Conservation (phyloP, 2,888 invertebrate species). For the Watsonalla binaria region DNA sequence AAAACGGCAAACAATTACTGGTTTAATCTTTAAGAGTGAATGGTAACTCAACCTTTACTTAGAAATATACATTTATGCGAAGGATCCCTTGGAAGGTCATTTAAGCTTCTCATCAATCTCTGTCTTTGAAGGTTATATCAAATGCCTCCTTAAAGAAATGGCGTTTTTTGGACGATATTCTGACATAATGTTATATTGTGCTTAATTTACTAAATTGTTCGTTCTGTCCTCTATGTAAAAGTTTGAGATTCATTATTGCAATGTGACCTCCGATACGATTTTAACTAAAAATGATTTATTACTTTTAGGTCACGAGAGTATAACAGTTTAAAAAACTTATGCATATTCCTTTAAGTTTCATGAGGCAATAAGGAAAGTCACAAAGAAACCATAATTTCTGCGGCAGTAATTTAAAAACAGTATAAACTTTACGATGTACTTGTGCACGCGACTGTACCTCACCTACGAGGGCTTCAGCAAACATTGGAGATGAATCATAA, state of each 20-base stretch:
- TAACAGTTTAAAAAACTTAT: too few relatives aligned
- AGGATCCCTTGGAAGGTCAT: neutral
- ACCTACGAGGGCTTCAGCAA: constrained; percentile 48
- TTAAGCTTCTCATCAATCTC: constrained; percentile 1
- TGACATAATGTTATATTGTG: too few relatives aligned
- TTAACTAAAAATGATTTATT: too few relatives aligned
- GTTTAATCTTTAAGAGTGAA: neutral
- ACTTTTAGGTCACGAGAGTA: neutral
- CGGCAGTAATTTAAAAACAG: constrained; percentile 18
- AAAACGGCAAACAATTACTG: too few relatives aligned
- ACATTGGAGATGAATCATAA: constrained; percentile 74
- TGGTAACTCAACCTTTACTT: neutral
- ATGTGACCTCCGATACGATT: too few relatives aligned
- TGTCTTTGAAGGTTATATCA: neutral
- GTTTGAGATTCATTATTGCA: too few relatives aligned
- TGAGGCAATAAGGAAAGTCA: neutral
- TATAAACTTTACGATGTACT: constrained; percentile 26
- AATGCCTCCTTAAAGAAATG: neutral
- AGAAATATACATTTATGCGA: neutral
- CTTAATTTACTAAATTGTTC: too few relatives aligned
- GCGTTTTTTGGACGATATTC: too few relatives aligned
- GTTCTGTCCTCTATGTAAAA: too few relatives aligned
- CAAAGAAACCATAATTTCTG: constrained; percentile 2
- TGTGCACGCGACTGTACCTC: constrained; percentile 41
- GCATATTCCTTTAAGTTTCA: neutral